Conservation (phyloP, 1,140 invertebrate genomes). For the Heliconius congener region DNA sequence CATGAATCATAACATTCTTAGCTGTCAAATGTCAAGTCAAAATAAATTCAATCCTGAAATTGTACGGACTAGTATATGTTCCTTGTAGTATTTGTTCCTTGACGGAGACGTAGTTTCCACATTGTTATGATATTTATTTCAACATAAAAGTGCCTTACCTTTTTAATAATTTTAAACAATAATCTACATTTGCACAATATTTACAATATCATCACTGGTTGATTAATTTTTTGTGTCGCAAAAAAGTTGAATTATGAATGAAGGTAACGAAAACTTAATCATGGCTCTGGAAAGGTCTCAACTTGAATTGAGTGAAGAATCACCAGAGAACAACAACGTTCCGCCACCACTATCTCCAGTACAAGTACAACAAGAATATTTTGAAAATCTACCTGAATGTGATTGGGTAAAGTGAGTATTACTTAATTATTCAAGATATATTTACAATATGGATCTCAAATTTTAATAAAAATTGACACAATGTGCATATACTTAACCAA, state of each 20-base stretch:
- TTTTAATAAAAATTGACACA: too few relatives aligned
- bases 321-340: conserved; percentile 20
- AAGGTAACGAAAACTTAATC: conserved; percentile 28
- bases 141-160: background rate
- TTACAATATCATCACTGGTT: background rate
- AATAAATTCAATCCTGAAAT: background rate
- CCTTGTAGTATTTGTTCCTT: background rate
- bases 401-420: conserved; percentile 73
- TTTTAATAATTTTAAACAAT: background rate
- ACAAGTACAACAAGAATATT: conserved; percentile 75
- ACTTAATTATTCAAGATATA: background rate
- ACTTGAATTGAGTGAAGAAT: conserved; percentile 25
- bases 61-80: background rate
- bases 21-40: background rate
- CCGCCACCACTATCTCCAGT: conserved; percentile 48
- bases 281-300: conserved; percentile 28
- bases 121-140: background rate
- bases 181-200: background rate
- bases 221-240: background rate
- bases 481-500: background rate
- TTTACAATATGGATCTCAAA: background rate
- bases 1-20: background rate
- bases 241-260: conserved; percentile 26
- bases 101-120: background rate
- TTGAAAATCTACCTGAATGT: conserved; percentile 69